Evolutionary conservation across 2,888 invertebrate species (phyloP), one percentile per base, ranked within the genome.

Genomic region (Drosophila ustulata): DNA sequence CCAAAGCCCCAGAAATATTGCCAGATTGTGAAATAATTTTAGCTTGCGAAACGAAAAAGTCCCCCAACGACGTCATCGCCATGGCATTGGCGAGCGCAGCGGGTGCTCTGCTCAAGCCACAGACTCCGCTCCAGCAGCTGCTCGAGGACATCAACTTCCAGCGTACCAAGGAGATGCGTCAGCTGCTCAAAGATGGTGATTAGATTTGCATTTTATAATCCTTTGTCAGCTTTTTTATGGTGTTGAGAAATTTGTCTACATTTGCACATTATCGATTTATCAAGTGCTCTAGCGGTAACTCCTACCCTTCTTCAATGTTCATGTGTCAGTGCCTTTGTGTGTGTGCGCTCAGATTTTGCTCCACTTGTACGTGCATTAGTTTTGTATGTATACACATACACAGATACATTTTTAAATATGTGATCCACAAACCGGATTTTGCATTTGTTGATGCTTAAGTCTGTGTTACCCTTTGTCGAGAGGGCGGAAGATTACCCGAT

Each of bases 61-160:
- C 61, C 50, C 25, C 32, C 45, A 59, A 43, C 51, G 41, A 55
- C 73, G 55, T 69, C 68, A 72, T 63, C 34, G 50, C 8, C 7
- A 91, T 91, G 91, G 88, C 91, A 47, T 79, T 91, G 80, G 91
- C 91, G 69, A 90, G 88, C 63, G 91, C 92, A 59, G 92, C 92
- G 62, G 91, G 91, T 53, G 89, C 89, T 65, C 77, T 92, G 37
- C 73, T 92, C 25, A 92, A 91, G 74, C 89, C 91, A 28, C 92
- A 92, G 70, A 96, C 96, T 32, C 95, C 96, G 92, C 93, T 98
- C 82, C 97, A 97, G 90, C 97, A 97, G 90, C 93, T 98, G 63
- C 93, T 98, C 68, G 97, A 97, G 91, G 98, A 98, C 92, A 98
- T 98, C 79, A 97, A 97, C 93, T 98, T 97, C 89, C 97, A 98